Base-by-base conservation (phyloP, 2,888 invertebrate genomes). In the Diarsia mendica region DNA sequence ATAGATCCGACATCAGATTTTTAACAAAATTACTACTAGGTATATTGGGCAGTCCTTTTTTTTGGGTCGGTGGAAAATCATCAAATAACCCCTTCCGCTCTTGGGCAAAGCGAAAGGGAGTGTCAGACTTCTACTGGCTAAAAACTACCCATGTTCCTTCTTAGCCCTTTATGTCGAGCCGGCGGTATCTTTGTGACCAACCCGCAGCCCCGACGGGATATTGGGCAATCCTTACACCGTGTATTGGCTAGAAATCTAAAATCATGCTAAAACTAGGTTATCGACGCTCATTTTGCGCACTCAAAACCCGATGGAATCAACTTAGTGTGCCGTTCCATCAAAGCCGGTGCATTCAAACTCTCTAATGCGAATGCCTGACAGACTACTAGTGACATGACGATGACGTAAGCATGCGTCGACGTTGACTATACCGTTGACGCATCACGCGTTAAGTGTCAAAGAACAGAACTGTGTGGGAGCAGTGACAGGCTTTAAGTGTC, bases 351-450 rank as follows among this genome's bases (percentile, higher is more conserved):
- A 55, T 67, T 72, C 48, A 80, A 70, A 80, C 67, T 48, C 80
- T 61, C 64, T 82, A 83, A 82, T 83, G 72, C 80, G 39, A 39
- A 72, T 80, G 77, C 77, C 73, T 39, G 39, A 8, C 39, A 39
- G 6, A 39, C 70, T 55, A 28, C 77, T 71, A 68, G 48, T 83
- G 72, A 76, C 67, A 48, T 83, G 72, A 80, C 80, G 76, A 48
- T 83, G 72, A 80, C 80, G 76, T 80, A 55, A 68, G 63, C 71
- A 51, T 83, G 80, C 84, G 71, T 83, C 20, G 15, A 48, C 64
- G 64, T 48, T 65, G 51, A 60, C 82, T 77, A 73, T 23, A 13
- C n/a, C 48, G 51, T 33, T 70, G 61, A 63, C 48, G 76, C 70
- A 72, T 48, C 64, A 83, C 58, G 64, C 64, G 23, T 71, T 65